Evolutionary conservation across 2,113 vertebrate species (phyloP), one percentile per base, ranked within the genome.

Genomic region (Speoplatyrhinus poulsoni): DNA sequence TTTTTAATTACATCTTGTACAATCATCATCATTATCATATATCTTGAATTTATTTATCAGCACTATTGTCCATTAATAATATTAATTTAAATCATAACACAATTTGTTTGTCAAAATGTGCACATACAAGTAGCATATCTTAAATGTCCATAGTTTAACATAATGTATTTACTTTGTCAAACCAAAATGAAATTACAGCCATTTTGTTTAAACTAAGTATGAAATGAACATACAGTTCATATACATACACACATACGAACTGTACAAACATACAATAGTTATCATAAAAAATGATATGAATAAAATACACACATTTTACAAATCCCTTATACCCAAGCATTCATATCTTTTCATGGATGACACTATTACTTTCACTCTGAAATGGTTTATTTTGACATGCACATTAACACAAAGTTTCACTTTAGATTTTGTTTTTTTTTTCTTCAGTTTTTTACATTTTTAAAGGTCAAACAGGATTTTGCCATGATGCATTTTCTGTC

Each of bases 101-200:
- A 90, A 88, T 88, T 88, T 85, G 62, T 83, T 78, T 84, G 77
- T 85, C 85, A 85, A 93, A 92, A 93, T 93, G 73, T 93, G 90
- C 91, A 93, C 92, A 92, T 91, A 93, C 90, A 92, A 85, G 89
- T 93, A 93, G 90, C 91, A 92, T 93, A 90, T 92, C 88, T 85
- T 90, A 86, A 92, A 92, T 91, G 85, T 93, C 82, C 89, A 90
- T 84, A 76, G 79, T 88, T 88, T 82, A 87, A 91, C 36, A 41
- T 41, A 90, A 90, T 76, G 82, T 87, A 89, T 92, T 91, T 91
- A 79, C 77, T 89, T 89, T 88, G 88, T 88, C 81, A 88, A 88
- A 83, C 87, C 85, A 63, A 92, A 93, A 92, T 90, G 65, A 92
- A 92, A 90, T 87, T 83, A 89, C 88, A 90, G 78, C 84, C 86